Evolutionary conservation across 2,797 vertebrate species (phyloP).

Genomic region (Pagetopsis macropterus): DNA sequence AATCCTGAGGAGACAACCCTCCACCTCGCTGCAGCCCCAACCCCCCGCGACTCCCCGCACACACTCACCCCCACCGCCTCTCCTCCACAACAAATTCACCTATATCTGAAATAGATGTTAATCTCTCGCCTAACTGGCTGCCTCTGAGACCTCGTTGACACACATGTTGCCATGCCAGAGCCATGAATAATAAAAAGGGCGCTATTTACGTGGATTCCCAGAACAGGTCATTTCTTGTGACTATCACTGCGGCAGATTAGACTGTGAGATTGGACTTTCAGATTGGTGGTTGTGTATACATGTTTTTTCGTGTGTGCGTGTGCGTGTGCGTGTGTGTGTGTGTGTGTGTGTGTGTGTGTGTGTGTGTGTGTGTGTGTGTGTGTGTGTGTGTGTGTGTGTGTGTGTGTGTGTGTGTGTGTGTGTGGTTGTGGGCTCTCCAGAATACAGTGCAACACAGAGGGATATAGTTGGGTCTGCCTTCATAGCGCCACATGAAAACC

Average conservation of each 20-base stretch:
- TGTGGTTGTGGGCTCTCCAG: constrained; percentile 17
- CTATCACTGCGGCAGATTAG: constrained; percentile 74
- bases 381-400: constrained; percentile 1
- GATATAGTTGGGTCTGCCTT: constrained; percentile 43
- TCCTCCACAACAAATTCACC: constrained; percentile 69
- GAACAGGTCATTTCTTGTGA: constrained; percentile 72
- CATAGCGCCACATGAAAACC: constrained; percentile 68
- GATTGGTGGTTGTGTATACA: constrained; percentile 34
- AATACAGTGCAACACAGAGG: constrained; percentile 45
- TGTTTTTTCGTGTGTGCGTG: constrained; percentile 16
- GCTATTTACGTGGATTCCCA: constrained; percentile 67
- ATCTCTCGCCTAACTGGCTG: constrained; percentile 76
- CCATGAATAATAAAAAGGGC: constrained; percentile 81
- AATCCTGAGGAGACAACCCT: constrained; percentile 77
- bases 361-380: constrained; percentile 7
- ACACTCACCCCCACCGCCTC: constrained; percentile 44
- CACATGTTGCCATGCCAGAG: constrained; percentile 51
- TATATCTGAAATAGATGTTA: constrained; percentile 82
- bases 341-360: constrained; percentile 15
- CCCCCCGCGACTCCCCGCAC: constrained; percentile 47
- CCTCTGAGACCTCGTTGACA: constrained; percentile 76
- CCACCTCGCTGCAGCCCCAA: constrained; percentile 59
- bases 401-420: constrained; percentile 4
- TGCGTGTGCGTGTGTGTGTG: constrained; percentile 15
- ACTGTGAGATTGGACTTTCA: constrained; percentile 70